These are phyloP conservation scores for Ichneumoninae sp. DNA, from an alignment of 2,888 invertebrate species.

Conservation along the genomic window DNA sequence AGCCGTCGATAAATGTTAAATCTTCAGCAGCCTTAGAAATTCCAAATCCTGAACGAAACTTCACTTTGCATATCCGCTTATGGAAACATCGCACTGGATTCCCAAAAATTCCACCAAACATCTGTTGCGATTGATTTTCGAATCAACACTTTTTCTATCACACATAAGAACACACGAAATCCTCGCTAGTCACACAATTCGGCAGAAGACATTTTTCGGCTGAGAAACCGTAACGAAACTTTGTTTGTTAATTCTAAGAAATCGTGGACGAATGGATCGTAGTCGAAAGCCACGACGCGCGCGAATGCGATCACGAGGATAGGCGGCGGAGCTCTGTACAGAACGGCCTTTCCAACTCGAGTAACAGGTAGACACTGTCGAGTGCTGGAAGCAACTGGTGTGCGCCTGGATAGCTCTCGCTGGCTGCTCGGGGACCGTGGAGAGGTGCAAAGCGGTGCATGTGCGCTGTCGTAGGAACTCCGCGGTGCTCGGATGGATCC, in stretches of 20 bases:
- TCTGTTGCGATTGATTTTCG: neutral
- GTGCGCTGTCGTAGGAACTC: conserved; percentile 65
- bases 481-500: conserved; percentile 70
- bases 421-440: conserved; percentile 33
- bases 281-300: neutral
- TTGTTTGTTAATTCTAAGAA: neutral
- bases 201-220: neutral
- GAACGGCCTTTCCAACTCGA: conserved; percentile 72
- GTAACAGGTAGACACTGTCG: conserved; percentile 80
- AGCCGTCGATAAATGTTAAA: conserved; percentile 22
- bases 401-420: conserved; percentile 26
- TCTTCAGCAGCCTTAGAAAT: neutral
- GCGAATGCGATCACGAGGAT: conserved; percentile 10
- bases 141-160: neutral
- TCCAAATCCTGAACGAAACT: neutral
- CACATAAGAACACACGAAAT: neutral
- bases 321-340: conserved; percentile 5
- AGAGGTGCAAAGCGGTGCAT: conserved; percentile 68
- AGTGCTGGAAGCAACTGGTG: conserved; percentile 57
- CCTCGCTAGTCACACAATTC: neutral
- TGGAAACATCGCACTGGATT: neutral
- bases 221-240: neutral
- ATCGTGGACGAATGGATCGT: neutral
- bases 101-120: neutral
- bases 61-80: neutral